Evolutionary conservation across 2,888 invertebrate genomes (phyloP).

Genomic region (Pandemis heparana): DNA sequence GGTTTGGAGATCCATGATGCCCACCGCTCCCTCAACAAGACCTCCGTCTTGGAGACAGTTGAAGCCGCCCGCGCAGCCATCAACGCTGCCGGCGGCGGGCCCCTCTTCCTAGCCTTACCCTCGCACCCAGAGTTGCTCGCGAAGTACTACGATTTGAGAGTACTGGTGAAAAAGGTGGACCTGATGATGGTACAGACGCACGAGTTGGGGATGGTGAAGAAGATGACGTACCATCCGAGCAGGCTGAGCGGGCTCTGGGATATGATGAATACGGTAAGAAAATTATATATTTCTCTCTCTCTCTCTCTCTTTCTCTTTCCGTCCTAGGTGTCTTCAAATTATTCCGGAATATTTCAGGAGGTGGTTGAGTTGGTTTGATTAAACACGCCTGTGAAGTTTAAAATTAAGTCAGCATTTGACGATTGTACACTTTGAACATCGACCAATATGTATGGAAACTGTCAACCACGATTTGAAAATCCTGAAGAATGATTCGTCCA

Average conservation of each 20-base stretch:
- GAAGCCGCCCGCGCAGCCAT: slow-evolving; percentile 77
- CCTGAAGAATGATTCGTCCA: no score
- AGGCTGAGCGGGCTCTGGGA: slow-evolving; percentile 91
- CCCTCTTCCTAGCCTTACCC: slow-evolving; percentile 87
- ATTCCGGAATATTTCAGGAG: no score
- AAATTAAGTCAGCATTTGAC: no score
- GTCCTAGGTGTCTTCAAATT: no score
- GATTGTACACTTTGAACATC: no score
- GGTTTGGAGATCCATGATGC: slow-evolving; percentile 85
- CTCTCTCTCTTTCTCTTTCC: no score
- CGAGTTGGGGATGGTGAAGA: slow-evolving; percentile 87
- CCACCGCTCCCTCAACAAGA: slow-evolving; percentile 81
- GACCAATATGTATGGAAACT: no score
- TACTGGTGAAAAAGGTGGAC: slow-evolving; percentile 87
- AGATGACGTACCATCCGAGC: slow-evolving; percentile 91
- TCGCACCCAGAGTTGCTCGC: slow-evolving; percentile 88
- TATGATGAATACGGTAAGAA: slow-evolving; percentile 90
- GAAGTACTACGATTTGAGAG: slow-evolving; percentile 89
- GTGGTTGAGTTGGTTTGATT: no score
- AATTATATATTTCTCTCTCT: not conserved
- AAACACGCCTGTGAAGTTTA: no score
- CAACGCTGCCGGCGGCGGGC: slow-evolving; percentile 79
- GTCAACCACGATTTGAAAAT: no score
- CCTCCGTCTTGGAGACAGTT: slow-evolving; percentile 77
- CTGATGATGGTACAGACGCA: slow-evolving; percentile 89